A percentile compares a stretch with the other conserved stretches of the same genome.
Evolutionary conservation across 2,888 invertebrate species (phyloP).

Genomic region (Polietes domitor): DNA sequence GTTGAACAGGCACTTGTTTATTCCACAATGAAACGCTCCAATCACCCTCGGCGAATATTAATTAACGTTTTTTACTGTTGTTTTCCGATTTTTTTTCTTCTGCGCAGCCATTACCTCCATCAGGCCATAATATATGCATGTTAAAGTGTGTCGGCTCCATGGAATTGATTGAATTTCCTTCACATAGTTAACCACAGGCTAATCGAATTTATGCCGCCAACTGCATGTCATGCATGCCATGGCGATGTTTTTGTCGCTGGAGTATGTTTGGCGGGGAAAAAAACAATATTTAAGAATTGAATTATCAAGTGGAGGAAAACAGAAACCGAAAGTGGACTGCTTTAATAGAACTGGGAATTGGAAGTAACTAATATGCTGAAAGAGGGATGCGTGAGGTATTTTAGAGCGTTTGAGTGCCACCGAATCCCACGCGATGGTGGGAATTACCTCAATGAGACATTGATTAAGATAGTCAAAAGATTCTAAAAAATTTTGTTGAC

Average conservation of each 20-base stretch:
- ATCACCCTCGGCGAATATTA: conserved; percentile 22
- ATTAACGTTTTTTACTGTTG: conserved; percentile 8
- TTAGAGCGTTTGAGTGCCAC: too few species aligned
- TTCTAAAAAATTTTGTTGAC: too few species aligned
- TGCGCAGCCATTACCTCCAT: background rate
- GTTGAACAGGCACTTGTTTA: background rate
- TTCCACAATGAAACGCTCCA: conserved; percentile 23
- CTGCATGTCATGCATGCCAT: too few species aligned
- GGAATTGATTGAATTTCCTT: conserved; percentile 21
- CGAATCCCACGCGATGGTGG: too few species aligned
- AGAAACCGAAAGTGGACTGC: too few species aligned
- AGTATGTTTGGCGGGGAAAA: background rate
- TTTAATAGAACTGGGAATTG: too few species aligned
- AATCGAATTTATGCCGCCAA: conserved; percentile 24
- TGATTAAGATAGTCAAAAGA: too few species aligned
- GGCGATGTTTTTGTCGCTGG: background rate
- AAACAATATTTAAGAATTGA: too few species aligned
- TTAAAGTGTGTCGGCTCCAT: conserved; percentile 4
- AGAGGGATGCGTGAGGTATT: too few species aligned
- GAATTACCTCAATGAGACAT: too few species aligned
- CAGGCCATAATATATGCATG: background rate
- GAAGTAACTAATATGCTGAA: too few species aligned
- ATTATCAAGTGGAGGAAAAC: too few species aligned
- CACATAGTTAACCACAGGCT: conserved; percentile 17
- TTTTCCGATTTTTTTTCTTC: conserved; percentile 6